Evolutionary conservation across 2,797 vertebrate genomes (phyloP), one percentile per base, ranked within the genome.

Genomic region (Periparus ater): DNA sequence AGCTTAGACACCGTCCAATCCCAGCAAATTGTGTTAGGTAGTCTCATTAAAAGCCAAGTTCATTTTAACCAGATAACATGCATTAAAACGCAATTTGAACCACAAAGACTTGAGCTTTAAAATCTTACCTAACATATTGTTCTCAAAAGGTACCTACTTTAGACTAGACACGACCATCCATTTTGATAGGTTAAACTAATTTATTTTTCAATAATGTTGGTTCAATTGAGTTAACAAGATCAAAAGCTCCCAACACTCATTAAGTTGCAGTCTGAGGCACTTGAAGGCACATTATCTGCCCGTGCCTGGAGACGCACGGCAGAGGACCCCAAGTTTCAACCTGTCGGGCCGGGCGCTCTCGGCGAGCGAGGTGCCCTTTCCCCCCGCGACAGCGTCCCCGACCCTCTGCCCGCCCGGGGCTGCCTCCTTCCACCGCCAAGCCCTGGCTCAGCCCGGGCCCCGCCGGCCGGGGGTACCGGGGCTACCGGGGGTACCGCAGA

Each of bases 251-350:
- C 81, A 44, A 9, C 40, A 8, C 61, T 26, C 89, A 57, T 65
- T 80, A 77, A 47, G n/a, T 6, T 4, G 44, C 54, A 44, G 89
- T 68, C 86, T 76, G 47, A 32, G 11, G 17, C 77, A n/a, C 62
- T 21, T 2, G 74, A 21, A 65, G 76, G 65, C 17, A 1, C 11
- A 29, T 45, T 42, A 40, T 5, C 42, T 1, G 60, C 10, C 78
- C 38, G 38, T 3, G 62, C 51, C 34, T 6, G 4, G 19, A 32
- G 71, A 12, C 0, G 0, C 3, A 2, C 4, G 40, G 0, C n/a
- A 55, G 21, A 15, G 14, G 10, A 80, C 78, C 71, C 72, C 68
- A 11, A 20, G 36, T 16, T 47, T 3, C 51, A 5, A 1, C 30
- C 2, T 0, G 67, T 30, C 27, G 60, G 51, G 11, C 53, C 6